Conservation (phyloP, 2,888 invertebrate species). For the Hipparchia sbordonii region DNA sequence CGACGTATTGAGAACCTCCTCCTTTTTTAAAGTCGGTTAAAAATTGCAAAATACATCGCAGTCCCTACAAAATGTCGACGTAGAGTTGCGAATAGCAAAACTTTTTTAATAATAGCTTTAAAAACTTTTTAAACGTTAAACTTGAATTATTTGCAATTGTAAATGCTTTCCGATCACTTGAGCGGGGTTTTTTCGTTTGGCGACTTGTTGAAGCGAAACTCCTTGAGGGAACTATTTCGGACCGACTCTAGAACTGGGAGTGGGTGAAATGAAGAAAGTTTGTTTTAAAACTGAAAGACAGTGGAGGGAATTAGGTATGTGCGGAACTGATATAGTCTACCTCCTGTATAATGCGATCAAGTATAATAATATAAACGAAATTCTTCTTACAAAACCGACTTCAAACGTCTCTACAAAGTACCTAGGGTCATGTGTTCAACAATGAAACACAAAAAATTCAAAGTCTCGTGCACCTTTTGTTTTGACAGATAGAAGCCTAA, state of each 20-base stretch:
- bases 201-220: constrained; percentile 33
- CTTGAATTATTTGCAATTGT: constrained; percentile 38
- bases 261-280: constrained; percentile 37
- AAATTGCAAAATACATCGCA: constrained; percentile 2
- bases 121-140: constrained; percentile 31
- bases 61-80: not conserved
- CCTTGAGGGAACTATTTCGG: constrained; percentile 33
- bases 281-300: constrained; percentile 29
- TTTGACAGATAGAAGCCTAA: too few relatives aligned
- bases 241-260: not conserved
- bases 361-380: too few relatives aligned
- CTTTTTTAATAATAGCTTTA: constrained; percentile 37
- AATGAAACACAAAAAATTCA: too few relatives aligned
- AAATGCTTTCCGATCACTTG: constrained; percentile 38
- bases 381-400: too few relatives aligned
- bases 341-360: not conserved
- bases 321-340: not conserved
- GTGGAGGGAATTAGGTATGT: constrained; percentile 17
- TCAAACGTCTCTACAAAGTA: too few relatives aligned
- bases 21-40: not conserved
- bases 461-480: too few relatives aligned
- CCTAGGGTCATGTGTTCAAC: too few relatives aligned
- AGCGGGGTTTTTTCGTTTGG: constrained; percentile 25
- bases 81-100: constrained; percentile 16
- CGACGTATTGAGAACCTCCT: too few relatives aligned